Conservation (phyloP, 2,113 vertebrate genomes). For the Guaruba guarouba region DNA sequence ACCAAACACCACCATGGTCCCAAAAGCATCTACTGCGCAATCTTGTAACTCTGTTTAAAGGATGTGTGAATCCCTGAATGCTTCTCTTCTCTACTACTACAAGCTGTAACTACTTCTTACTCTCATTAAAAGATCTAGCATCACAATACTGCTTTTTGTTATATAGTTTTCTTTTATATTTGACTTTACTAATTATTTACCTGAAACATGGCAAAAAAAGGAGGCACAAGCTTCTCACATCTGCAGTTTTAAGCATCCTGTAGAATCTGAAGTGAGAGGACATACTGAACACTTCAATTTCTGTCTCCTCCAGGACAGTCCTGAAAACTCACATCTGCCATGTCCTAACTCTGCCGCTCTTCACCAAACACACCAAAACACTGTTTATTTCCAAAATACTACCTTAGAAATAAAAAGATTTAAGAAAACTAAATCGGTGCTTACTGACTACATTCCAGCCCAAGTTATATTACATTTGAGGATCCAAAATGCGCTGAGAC, state of each 20-base stretch:
- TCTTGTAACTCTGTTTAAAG: background rate
- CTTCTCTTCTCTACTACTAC: background rate
- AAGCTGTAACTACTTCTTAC: background rate
- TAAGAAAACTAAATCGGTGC: background rate
- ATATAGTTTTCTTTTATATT: background rate
- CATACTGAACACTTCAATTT: accelerated
- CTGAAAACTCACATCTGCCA: background rate
- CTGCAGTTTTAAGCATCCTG: background rate
- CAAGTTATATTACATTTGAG: background rate
- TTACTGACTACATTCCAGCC: background rate
- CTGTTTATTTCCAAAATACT: background rate
- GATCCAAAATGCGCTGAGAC: background rate
- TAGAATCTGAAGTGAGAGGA: background rate
- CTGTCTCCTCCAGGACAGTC: background rate
- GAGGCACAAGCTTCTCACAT: background rate
- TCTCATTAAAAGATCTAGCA: slow-evolving; percentile 48
- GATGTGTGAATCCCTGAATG: background rate
- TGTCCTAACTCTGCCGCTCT: background rate
- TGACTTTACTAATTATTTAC: background rate
- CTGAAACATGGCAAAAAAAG: accelerated
- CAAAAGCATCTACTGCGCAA: background rate
- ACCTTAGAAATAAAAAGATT: background rate
- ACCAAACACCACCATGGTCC: accelerated
- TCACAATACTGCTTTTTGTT: background rate
- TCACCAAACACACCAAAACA: background rate